Evolutionary conservation across 2,888 invertebrate genomes (phyloP).

Genomic region (Tipula confusa): DNA sequence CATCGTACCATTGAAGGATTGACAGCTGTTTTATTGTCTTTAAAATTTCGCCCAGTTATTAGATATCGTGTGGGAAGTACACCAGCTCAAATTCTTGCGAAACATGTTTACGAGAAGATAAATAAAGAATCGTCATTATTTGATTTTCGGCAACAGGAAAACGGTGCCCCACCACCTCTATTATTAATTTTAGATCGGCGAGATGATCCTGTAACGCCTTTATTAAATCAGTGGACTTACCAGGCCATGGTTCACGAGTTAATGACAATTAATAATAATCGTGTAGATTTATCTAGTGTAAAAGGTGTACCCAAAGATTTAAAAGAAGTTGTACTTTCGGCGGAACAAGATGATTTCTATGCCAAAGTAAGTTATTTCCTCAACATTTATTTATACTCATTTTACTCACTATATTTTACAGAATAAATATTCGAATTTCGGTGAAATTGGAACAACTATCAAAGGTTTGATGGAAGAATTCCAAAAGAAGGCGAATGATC

Average conservation of each 20-base stretch:
- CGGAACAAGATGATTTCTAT: constrained; percentile 97
- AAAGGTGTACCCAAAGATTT: constrained; percentile 84
- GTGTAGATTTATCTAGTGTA: constrained; percentile 82
- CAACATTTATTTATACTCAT: no score
- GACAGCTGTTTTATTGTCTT: constrained; percentile 75
- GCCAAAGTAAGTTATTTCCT: constrained; percentile 59
- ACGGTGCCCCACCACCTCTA: constrained; percentile 67
- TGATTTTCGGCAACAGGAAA: constrained; percentile 67
- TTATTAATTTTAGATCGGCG: constrained; percentile 87
- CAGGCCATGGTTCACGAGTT: constrained; percentile 99
- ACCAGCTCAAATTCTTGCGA: constrained; percentile 78
- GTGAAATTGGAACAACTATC: constrained; percentile 96
- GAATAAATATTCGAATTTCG: constrained; percentile 95
- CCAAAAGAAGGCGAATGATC: constrained; percentile 90
- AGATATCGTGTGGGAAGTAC: constrained; percentile 85
- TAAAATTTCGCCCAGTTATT: constrained; percentile 87
- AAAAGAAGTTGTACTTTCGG: constrained; percentile 86
- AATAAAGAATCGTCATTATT: constrained; percentile 83
- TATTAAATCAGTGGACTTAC: constrained; percentile 98
- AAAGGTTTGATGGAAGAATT: constrained; percentile 97
- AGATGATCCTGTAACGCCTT: constrained; percentile 93
- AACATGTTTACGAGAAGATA: constrained; percentile 77
- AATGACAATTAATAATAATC: constrained; percentile 85
- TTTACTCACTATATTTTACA: no score
- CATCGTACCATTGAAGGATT: constrained; percentile 81